These are phyloP conservation scores for Heliconius melpomene DNA, from an alignment of 1,140 invertebrate genomes.

Conservation along the genomic window DNA sequence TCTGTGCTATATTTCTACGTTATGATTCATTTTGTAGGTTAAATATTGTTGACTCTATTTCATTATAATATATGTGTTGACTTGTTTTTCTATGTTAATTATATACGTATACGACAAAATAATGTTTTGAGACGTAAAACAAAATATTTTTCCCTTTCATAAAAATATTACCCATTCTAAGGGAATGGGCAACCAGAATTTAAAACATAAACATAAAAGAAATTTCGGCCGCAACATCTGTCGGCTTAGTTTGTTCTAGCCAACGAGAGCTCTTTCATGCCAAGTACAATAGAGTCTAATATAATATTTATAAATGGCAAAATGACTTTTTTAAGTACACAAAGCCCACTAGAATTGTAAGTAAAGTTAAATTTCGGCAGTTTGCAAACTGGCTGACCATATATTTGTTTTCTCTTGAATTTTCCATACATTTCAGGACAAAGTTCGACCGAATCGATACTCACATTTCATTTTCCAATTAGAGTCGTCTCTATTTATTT, in stretches of 20 bases:
- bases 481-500: background rate
- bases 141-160: background rate
- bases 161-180: background rate
- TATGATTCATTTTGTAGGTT: no score
- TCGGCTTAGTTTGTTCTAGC: conserved; percentile 8
- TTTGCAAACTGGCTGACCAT: background rate
- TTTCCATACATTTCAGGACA: background rate
- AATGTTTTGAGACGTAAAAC: no score
- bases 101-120: no score
- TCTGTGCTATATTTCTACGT: no score
- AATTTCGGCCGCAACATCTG: conserved; percentile 5
- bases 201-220: conserved; percentile 7
- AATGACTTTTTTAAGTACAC: conserved; percentile 2
- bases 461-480: conserved; percentile 2
- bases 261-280: conserved; percentile 3
- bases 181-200: conserved; percentile 1
- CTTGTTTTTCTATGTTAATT: no score
- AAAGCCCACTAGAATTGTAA: background rate
- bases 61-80: no score
- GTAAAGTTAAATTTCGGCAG: background rate
- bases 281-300: background rate
- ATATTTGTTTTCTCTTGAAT: background rate
- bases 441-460: background rate
- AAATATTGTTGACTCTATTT: no score
- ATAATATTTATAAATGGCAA: conserved; percentile 7